Conservation (phyloP, 35 echinoderm and acorn worm species). For the Strongylocentrotus purpuratus region DNA sequence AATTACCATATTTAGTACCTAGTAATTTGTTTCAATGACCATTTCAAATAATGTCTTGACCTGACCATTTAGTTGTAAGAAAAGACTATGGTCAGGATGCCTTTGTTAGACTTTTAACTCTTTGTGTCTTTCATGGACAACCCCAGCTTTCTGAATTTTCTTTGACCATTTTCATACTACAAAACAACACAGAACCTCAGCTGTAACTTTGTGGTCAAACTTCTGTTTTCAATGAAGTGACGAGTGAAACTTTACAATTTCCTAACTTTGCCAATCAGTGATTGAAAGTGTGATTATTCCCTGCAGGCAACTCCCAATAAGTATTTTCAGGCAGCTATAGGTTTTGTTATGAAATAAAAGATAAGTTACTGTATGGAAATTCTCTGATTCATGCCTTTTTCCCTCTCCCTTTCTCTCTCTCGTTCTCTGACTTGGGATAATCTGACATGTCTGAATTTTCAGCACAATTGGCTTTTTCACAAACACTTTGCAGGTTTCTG, state of each 20-base stretch:
- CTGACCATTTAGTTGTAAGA: too few species aligned
- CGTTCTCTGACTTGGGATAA: not conserved
- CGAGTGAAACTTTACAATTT: not conserved
- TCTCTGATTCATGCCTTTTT: not conserved
- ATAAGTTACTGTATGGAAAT: not conserved
- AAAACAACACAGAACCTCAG: not conserved
- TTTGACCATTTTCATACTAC: not conserved
- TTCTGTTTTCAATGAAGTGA: not conserved
- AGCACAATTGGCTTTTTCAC: slow-evolving; percentile 10
- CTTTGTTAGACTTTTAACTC: not conserved
- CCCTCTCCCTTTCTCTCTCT: not conserved
- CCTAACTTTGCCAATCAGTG: not conserved
- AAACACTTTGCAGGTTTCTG: not conserved
- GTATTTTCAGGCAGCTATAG: not conserved
- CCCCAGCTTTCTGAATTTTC: not conserved
- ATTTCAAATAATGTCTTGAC: too few species aligned
- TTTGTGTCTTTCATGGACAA: not conserved
- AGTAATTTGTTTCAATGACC: too few species aligned
- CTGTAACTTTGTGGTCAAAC: not conserved
- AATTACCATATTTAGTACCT: too few species aligned
- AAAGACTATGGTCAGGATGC: too few species aligned
- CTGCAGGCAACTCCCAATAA: not conserved
- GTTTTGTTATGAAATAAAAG: not conserved
- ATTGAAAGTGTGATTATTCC: not conserved
- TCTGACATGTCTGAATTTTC: slow-evolving; percentile 12